Percentiles rank a stretch among this genome's conserved stretches.
These are phyloP conservation scores for Pangasius larnaudii DNA, from an alignment of 2,797 vertebrate genomes.

Conservation along the genomic window DNA sequence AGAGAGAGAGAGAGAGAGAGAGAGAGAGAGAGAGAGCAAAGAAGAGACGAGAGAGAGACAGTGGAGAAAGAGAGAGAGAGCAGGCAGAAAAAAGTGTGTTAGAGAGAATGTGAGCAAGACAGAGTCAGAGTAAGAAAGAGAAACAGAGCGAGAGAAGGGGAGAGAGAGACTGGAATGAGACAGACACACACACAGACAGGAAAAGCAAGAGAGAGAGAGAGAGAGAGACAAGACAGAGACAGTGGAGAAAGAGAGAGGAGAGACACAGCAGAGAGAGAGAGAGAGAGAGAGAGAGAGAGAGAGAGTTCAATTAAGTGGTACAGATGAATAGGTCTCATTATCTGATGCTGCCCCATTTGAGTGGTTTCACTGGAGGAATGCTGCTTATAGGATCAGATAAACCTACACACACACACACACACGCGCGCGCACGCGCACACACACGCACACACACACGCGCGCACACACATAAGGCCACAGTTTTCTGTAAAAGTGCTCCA, in stretches of 20 bases:
- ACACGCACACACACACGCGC: background rate
- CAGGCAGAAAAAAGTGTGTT: background rate
- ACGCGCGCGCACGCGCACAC: background rate
- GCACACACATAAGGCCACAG: background rate
- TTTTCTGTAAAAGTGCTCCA: slow-evolving; percentile 32
- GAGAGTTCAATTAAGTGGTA: slow-evolving; percentile 48
- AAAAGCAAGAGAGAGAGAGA: background rate
- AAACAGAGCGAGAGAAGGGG: background rate
- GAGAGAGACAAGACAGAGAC: no score
- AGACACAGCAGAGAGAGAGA: background rate
- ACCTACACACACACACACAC: slow-evolving; percentile 23
- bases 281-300: background rate
- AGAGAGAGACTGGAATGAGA: no score
- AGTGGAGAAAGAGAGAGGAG: background rate
- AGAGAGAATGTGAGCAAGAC: background rate
- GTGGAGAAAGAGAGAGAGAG: background rate
- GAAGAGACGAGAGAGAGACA: background rate
- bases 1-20: background rate
- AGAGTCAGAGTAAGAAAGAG: no score
- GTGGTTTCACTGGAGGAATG: slow-evolving; percentile 53
- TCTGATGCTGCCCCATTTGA: slow-evolving; percentile 13
- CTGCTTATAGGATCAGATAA: slow-evolving; percentile 44
- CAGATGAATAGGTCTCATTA: slow-evolving; percentile 49
- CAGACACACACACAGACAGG: no score
- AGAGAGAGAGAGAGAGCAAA: background rate